A percentile compares a stretch with the other conserved stretches of the same genome.
Conservation (phyloP, 2,113 vertebrate genomes). For the Etia nguti region DNA sequence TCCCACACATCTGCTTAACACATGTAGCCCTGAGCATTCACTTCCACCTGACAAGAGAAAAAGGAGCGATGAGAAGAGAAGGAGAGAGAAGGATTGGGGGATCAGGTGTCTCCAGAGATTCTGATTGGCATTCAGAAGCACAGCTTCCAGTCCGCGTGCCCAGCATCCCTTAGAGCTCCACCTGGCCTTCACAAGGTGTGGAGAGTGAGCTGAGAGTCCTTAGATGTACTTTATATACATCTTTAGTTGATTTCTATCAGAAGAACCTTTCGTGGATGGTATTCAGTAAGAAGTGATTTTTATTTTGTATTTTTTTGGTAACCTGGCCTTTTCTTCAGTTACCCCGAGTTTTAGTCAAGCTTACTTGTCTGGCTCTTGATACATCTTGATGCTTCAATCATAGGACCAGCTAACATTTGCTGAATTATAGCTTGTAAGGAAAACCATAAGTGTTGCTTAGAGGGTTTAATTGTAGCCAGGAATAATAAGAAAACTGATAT, state of each 20-base stretch:
- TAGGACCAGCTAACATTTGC: background rate
- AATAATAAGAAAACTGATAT: background rate
- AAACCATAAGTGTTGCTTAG: background rate
- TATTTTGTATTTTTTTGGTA: background rate
- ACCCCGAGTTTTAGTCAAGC: rapidly evolving
- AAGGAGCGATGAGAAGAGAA: slow-evolving; percentile 1
- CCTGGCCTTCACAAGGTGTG: background rate
- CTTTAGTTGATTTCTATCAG: background rate
- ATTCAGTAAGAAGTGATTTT: background rate
- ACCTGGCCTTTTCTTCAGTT: background rate
- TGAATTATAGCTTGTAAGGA: background rate
- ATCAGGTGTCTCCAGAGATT: slow-evolving; percentile 29
- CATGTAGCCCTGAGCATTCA: slow-evolving; percentile 53
- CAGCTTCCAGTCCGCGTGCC: slow-evolving; percentile 6
- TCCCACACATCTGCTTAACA: slow-evolving; percentile 53
- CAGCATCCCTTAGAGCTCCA: background rate
- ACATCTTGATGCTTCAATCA: background rate
- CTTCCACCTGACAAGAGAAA: slow-evolving; percentile 42
- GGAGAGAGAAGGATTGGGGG: background rate
- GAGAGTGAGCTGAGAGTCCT: background rate
- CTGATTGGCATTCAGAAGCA: slow-evolving; percentile 37
- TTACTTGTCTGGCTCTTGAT: background rate
- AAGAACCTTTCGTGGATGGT: background rate
- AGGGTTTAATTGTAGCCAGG: background rate
- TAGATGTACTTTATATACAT: background rate